These are phyloP conservation scores for Gymnoscopelus microlampas DNA, from an alignment of 2,797 vertebrate species.

Conservation along the genomic window DNA sequence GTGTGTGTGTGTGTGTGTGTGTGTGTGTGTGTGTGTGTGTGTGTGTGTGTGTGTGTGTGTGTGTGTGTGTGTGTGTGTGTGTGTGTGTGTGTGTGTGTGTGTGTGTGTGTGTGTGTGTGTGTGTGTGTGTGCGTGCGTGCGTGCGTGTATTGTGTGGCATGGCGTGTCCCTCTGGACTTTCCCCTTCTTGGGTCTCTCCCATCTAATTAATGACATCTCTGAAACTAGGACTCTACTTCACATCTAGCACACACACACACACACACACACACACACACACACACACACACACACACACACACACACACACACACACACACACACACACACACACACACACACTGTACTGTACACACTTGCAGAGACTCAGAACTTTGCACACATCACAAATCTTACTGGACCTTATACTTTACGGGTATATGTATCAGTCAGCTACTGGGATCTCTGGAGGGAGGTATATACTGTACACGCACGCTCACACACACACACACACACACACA, in stretches of 20 bases:
- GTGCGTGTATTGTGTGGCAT: constrained; percentile 13
- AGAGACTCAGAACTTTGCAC: too few species aligned
- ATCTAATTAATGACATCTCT: neutral
- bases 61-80: constrained; percentile 11
- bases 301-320: neutral
- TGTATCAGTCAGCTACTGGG: constrained; percentile 52
- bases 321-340: neutral
- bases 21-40: constrained; percentile 13
- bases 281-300: neutral
- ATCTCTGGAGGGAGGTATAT: constrained; percentile 34
- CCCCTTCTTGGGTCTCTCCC: neutral
- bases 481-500: neutral
- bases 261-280: too few species aligned
- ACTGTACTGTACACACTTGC: neutral
- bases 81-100: constrained; percentile 10
- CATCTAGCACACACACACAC: neutral
- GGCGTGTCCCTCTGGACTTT: constrained; percentile 10
- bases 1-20: constrained; percentile 18
- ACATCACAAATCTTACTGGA: constrained; percentile 1
- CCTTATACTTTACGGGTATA: constrained; percentile 39
- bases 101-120: neutral
- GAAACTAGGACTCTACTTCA: neutral
- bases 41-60: constrained; percentile 10
- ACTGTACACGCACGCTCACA: constrained; percentile 11
- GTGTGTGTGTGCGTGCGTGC: neutral